These are phyloP conservation scores for Neolamprologus toae DNA, from an alignment of 2,113 vertebrate genomes.

Conservation along the genomic window DNA sequence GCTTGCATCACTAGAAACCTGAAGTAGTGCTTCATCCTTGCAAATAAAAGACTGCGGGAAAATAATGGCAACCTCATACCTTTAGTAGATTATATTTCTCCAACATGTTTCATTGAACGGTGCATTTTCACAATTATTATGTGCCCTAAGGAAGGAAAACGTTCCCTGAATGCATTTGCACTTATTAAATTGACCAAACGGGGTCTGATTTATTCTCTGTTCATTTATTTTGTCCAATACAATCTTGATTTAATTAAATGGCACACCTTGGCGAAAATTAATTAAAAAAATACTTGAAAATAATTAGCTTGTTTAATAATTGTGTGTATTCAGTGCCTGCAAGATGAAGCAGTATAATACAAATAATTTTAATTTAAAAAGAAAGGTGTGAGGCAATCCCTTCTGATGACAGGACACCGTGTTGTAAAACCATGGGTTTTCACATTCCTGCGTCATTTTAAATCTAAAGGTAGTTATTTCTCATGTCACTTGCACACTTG, in stretches of 20 bases:
- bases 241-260: slow-evolving; percentile 15
- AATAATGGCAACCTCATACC: neutral
- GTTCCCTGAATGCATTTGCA: neutral
- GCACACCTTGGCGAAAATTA: neutral
- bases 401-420: neutral
- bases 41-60: neutral
- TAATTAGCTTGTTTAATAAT: neutral
- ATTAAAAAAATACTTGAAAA: neutral
- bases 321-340: neutral
- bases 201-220: neutral
- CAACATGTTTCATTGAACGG: neutral
- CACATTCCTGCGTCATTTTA: neutral
- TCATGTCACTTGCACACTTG: neutral
- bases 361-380: neutral
- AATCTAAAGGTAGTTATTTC: neutral
- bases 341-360: neutral
- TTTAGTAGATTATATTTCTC: neutral
- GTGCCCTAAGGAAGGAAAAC: neutral
- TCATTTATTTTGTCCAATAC: slow-evolving; percentile 10
- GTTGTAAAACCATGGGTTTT: neutral
- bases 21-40: neutral
- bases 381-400: neutral
- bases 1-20: neutral
- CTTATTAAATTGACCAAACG: neutral
- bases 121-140: neutral